These are phyloP conservation scores for Adelognathus sp. DNA, from an alignment of 2,888 invertebrate species.

Conservation along the genomic window DNA sequence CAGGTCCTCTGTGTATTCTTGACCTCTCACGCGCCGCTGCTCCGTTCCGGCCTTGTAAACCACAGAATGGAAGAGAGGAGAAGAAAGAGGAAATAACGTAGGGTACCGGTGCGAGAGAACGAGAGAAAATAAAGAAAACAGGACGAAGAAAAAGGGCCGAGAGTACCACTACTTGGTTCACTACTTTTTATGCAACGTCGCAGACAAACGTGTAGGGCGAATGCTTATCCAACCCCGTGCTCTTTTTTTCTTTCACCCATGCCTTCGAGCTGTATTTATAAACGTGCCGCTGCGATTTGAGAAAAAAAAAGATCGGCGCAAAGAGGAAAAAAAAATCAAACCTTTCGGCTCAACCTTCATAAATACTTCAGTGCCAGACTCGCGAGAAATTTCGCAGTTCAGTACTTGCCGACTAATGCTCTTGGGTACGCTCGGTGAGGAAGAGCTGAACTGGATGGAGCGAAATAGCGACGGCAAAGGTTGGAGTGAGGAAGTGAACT, in stretches of 20 bases:
- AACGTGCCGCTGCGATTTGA: not conserved
- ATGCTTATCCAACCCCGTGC: constrained; percentile 2
- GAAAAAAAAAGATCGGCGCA: constrained; percentile 46
- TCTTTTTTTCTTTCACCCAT: too few species aligned
- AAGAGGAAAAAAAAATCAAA: too few species aligned
- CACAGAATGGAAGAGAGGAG: constrained; percentile 9
- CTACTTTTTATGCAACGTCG: constrained; percentile 29
- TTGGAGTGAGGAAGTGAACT: too few species aligned
- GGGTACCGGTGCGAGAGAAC: not conserved
- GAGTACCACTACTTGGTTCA: too few species aligned
- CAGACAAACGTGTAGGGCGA: constrained; percentile 4
- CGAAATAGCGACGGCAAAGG: not conserved
- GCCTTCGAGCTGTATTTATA: constrained; percentile 2
- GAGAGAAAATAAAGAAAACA: constrained; percentile 27
- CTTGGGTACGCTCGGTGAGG: constrained; percentile 43
- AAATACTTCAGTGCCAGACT: constrained; percentile 76
- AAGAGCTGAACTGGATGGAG: constrained; percentile 16
- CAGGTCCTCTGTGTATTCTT: not conserved
- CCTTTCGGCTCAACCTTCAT: constrained; percentile 69
- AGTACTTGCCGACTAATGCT: constrained; percentile 69
- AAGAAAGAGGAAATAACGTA: constrained; percentile 25
- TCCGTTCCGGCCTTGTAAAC: not conserved
- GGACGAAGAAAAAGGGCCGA: constrained; percentile 34
- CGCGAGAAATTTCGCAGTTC: constrained; percentile 72
- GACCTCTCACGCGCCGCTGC: not conserved